phyloP scores from a whole-genome alignment of 1,140 invertebrate species.

The Drosophila arawakana region DNA sequence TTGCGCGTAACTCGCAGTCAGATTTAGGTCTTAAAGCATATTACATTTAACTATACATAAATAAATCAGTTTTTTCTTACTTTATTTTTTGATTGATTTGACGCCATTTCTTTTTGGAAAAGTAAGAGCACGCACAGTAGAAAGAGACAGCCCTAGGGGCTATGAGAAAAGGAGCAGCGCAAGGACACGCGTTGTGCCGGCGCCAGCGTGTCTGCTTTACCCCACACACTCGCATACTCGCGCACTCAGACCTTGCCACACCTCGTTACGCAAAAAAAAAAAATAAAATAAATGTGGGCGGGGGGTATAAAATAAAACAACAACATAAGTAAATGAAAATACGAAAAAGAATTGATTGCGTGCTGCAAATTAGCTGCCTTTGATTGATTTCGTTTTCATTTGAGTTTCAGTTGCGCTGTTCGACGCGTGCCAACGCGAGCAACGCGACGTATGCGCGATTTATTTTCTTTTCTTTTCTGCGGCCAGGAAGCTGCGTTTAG shows the following conservation, averaged over 20 bases:
- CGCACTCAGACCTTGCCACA: constrained; percentile 44
- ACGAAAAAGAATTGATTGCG: constrained; percentile 62
- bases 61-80: not conserved
- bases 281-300: no score
- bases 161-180: constrained; percentile 6
- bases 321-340: not conserved
- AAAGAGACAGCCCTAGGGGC: not conserved
- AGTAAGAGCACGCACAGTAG: not conserved
- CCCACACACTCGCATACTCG: constrained; percentile 25
- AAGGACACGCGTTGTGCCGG: constrained; percentile 51
- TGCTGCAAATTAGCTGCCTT: constrained; percentile 66
- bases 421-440: constrained; percentile 14
- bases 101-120: constrained; percentile 34
- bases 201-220: constrained; percentile 64
- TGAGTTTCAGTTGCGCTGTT: constrained; percentile 7
- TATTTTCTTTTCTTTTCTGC: constrained; percentile 2
- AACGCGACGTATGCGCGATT: constrained; percentile 53
- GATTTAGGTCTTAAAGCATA: constrained; percentile 36
- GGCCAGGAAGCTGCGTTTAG: constrained; percentile 50
- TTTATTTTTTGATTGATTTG: constrained; percentile 66
- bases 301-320: no score
- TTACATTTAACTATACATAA: not conserved
- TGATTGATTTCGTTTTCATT: constrained; percentile 74
- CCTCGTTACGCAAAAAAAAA: constrained; percentile 45
- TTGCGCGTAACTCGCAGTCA: constrained; percentile 69